Percentiles rank a stretch among this genome's conserved stretches.
Evolutionary conservation across 2,888 invertebrate genomes (phyloP).

Genomic region (Amiota communis): DNA sequence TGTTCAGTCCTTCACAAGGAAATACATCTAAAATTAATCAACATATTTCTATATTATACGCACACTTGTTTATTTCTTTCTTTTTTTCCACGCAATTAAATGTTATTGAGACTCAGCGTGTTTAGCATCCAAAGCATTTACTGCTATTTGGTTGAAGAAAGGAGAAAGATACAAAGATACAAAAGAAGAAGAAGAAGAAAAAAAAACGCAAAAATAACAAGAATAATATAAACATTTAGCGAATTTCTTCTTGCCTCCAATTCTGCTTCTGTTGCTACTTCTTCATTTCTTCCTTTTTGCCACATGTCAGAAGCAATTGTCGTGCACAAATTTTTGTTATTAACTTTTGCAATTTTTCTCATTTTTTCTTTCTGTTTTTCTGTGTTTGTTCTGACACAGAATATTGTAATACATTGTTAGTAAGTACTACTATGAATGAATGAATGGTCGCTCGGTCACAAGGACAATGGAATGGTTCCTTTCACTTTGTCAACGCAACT

Average conservation of each 20-base stretch:
- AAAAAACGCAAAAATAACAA: no score
- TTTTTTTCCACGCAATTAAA: constrained; percentile 9
- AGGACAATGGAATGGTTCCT: neutral
- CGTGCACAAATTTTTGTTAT: constrained; percentile 15
- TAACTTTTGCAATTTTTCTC: neutral
- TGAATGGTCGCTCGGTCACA: no score
- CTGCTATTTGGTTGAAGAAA: neutral
- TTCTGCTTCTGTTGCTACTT: neutral
- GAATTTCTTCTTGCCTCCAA: no score
- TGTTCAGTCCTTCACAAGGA: no score
- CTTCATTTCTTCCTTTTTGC: neutral
- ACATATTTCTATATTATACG: constrained; percentile 6
- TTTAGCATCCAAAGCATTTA: constrained; percentile 4
- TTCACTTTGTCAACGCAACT: neutral
- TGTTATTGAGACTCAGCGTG: constrained; percentile 16
- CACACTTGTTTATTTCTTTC: no score
- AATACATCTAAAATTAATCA: neutral
- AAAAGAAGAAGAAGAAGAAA: no score
- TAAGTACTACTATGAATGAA: no score
- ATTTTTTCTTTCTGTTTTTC: neutral
- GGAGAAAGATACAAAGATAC: neutral
- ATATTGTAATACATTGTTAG: neutral
- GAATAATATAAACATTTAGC: no score
- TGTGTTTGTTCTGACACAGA: neutral
- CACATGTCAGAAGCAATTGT: constrained; percentile 9